These are phyloP conservation scores for Drosophila lacicola DNA, from an alignment of 2,888 invertebrate genomes.

Conservation along the genomic window DNA sequence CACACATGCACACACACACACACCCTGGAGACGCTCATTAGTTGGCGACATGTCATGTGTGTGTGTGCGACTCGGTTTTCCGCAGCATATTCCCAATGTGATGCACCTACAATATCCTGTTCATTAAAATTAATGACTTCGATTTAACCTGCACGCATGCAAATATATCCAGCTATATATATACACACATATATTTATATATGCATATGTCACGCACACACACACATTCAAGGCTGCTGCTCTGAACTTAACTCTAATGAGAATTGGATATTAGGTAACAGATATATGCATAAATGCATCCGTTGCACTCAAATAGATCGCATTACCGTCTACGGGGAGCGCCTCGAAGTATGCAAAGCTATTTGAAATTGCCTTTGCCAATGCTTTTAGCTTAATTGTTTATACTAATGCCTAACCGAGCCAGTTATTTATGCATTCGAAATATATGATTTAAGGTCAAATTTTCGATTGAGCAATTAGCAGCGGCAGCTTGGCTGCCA, in stretches of 20 bases:
- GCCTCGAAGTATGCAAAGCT: conserved; percentile 24
- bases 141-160: conserved; percentile 39
- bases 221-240: conserved; percentile 44
- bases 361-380: conserved; percentile 7
- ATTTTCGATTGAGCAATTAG: neutral
- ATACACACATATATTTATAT: neutral
- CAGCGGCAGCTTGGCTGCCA: too few relatives aligned
- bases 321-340: conserved; percentile 30
- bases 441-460: neutral
- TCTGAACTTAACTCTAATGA: conserved; percentile 48
- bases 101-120: conserved; percentile 63
- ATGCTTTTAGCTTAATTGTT: conserved; percentile 42
- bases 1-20: neutral
- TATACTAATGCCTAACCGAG: neutral
- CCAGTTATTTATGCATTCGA: neutral
- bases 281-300: conserved; percentile 42
- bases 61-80: conserved; percentile 24
- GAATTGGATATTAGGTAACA: conserved; percentile 61
- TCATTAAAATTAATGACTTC: conserved; percentile 78
- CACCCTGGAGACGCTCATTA: conserved; percentile 73
- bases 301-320: conserved; percentile 33
- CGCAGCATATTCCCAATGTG: conserved; percentile 48
- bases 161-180: neutral
- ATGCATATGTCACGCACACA: neutral
- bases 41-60: conserved; percentile 40